Evolutionary conservation across 2,888 invertebrate species (phyloP), one percentile per base, ranked within the genome.

Genomic region (Epicampocera succincta): DNA sequence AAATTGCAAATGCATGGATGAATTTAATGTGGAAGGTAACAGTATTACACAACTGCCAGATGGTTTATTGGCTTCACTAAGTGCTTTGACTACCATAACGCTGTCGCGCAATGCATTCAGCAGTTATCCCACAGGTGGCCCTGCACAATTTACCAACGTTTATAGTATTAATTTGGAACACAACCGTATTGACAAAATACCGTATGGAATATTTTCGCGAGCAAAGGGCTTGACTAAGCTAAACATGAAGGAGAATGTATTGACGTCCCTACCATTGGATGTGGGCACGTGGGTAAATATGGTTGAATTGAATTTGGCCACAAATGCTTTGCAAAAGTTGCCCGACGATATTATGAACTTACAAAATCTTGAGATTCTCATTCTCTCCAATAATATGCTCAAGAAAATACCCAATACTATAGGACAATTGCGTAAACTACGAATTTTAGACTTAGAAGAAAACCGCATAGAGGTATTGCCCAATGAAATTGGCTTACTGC

Each of bases 1-100:
- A 87, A 97, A 97, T 89, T 99, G 99, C 91, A 95, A 95, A 87
- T 94, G 96, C 86, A 97, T 99, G 96, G 98, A 98, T 90, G 99
- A 99, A 91, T 99, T 99, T 89, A 99, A 99, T 92, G 97, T 99
- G 21, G 99, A 99, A 92, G 98, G 99, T 73, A 99, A 99, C 92
- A 96, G 98, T 86, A 96, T 99, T 87, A 96, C 96, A 33, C 95
- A 96, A 87, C 92, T 99, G 85, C 99, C 99, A 2, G 99, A 99
- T 89, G 99, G 99, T n/a, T 93, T 99, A 71, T 92, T 99, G 65
- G 96, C 98, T 19, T 97, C 97, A 91, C 93, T 99, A 83, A 95
- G 95, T 86, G 96, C 96, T 87, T 92, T 99, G 83, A 96, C 96
- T 50, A 98, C 95, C 86, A 97, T 99, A 84, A 99, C 99, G 2